A percentile compares a stretch with the other conserved stretches of the same genome.
Conservation (phyloP, 2,113 vertebrate genomes). For the Tychaedon coryphoeus region DNA sequence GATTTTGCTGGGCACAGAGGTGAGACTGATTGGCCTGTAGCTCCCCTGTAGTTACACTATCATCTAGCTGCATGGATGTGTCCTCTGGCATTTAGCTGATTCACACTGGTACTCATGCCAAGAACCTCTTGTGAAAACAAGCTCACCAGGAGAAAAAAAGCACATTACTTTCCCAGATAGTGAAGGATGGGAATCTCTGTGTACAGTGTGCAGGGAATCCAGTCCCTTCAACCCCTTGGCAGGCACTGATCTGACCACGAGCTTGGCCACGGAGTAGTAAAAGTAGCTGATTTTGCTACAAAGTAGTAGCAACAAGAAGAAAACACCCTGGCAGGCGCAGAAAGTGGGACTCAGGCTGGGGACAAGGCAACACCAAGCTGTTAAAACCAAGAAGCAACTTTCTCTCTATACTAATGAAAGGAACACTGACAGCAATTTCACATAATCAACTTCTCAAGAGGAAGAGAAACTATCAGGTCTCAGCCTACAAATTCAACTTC, state of each 20-base stretch:
- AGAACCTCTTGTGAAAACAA: not conserved
- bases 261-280: not conserved
- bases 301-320: rapidly evolving
- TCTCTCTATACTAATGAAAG: not conserved
- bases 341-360: not conserved
- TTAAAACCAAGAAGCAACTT: not conserved
- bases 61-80: not conserved
- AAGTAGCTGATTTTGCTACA: not conserved
- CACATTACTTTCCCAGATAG: not conserved
- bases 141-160: not conserved
- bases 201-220: rapidly evolving
- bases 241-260: too few species aligned
- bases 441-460: not conserved
- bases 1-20: not conserved
- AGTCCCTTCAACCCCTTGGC: rapidly evolving
- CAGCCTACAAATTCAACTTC: not conserved
- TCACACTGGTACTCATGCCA: not conserved
- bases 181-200: not conserved
- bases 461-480: not conserved
- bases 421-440: rapidly evolving
- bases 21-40: not conserved
- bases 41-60: not conserved
- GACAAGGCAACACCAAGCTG: not conserved
- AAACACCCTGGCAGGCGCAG: rapidly evolving
- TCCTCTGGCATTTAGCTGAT: not conserved